These are phyloP conservation scores for Forpus xanthops DNA, from an alignment of 2,797 vertebrate genomes.

Conservation along the genomic window DNA sequence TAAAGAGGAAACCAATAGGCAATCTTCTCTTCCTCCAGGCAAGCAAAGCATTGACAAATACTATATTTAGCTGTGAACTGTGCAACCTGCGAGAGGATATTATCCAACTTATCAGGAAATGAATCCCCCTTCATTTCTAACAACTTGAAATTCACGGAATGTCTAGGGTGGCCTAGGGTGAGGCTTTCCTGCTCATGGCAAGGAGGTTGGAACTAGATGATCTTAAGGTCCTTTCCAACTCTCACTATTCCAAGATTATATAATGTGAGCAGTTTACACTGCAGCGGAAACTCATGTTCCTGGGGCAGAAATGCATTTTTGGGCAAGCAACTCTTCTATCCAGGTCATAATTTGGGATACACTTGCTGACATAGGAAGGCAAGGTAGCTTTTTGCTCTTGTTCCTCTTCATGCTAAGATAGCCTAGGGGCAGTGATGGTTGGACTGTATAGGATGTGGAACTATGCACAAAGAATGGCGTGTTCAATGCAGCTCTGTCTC, in stretches of 20 bases:
- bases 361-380: neutral
- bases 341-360: neutral
- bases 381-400: neutral
- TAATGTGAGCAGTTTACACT: neutral
- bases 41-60: neutral
- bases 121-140: neutral
- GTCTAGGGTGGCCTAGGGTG: neutral
- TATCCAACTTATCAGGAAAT: neutral
- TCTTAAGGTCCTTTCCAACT: neutral
- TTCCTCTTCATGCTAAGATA: neutral
- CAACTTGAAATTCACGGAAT: neutral
- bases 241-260: neutral
- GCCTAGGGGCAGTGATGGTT: neutral
- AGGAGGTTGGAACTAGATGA: neutral
- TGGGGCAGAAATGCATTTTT: neutral
- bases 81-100: neutral
- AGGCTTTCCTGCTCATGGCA: neutral
- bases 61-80: constrained; percentile 37
- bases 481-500: neutral
- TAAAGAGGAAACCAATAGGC: constrained; percentile 49
- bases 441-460: neutral
- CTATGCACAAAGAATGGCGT: neutral
- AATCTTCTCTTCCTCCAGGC: constrained; percentile 2
- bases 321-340: neutral
- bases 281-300: neutral